These are phyloP conservation scores for Ochotona princeps DNA, from an alignment of 2,113 vertebrate species.

Conservation along the genomic window DNA sequence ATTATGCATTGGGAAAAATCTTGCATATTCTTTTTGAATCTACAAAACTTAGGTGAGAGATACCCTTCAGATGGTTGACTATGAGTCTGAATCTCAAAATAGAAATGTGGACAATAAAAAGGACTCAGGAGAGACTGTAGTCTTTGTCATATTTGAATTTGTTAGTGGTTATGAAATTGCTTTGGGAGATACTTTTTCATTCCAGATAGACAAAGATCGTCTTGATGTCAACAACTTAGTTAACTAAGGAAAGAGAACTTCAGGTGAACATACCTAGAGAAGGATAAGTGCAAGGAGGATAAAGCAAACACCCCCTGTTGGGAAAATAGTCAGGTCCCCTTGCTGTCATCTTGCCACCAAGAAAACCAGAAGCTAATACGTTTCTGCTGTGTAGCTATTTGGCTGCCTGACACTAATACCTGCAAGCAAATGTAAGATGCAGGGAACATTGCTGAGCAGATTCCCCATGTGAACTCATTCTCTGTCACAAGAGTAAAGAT, in stretches of 20 bases:
- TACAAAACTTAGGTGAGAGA: background rate
- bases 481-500: too few species aligned
- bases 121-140: background rate
- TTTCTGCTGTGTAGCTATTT: too few species aligned
- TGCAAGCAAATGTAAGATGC: too few species aligned
- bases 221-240: background rate
- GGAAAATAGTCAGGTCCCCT: too few species aligned
- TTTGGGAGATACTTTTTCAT: background rate
- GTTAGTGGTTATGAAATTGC: background rate
- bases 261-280: background rate
- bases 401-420: too few species aligned
- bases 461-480: too few species aligned
- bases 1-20: background rate
- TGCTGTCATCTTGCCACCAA: too few species aligned
- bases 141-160: background rate
- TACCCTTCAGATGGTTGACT: background rate
- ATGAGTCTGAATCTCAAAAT: background rate
- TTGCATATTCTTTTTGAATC: background rate
- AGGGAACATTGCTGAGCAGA: too few species aligned
- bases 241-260: background rate
- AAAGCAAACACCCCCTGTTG: too few species aligned
- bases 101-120: background rate
- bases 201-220: background rate
- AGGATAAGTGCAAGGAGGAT: background rate
- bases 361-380: too few species aligned